A percentile compares a stretch with the other conserved stretches of the same genome.
Conservation (phyloP, 2,797 vertebrate species). For the Dallia pectoralis region DNA sequence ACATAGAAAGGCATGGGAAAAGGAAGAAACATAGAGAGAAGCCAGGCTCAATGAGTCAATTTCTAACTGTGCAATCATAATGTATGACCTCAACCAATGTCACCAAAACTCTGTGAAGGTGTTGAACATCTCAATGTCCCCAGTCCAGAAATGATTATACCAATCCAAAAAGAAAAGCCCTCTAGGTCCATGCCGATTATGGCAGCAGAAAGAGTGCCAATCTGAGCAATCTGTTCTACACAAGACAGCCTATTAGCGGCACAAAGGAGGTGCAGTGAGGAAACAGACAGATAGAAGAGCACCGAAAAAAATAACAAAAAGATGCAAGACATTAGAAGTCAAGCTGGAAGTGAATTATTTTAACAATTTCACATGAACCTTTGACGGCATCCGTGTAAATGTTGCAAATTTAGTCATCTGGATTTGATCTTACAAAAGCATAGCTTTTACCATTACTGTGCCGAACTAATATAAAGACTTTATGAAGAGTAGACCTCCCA, state of each 20-base stretch:
- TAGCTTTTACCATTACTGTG: too few species aligned
- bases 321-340: not conserved
- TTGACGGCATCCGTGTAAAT: not conserved
- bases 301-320: not conserved
- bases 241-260: not conserved
- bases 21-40: too few species aligned
- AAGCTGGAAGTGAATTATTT: not conserved
- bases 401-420: not conserved
- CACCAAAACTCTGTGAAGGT: not conserved
- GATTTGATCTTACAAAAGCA: not conserved
- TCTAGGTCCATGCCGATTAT: not conserved
- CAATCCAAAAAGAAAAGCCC: not conserved
- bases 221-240: constrained; percentile 1
- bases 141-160: not conserved
- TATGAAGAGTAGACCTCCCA: too few species aligned
- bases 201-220: not conserved
- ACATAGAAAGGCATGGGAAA: too few species aligned
- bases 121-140: not conserved
- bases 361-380: not conserved
- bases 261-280: not conserved
- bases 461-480: too few species aligned
- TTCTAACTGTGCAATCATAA: not conserved
- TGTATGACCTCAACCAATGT: not conserved
- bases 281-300: not conserved
- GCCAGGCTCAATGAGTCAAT: too few species aligned